A percentile compares a stretch with the other conserved stretches of the same genome.
Conservation (phyloP, 1,140 invertebrate genomes). For the Nasonia giraulti region DNA sequence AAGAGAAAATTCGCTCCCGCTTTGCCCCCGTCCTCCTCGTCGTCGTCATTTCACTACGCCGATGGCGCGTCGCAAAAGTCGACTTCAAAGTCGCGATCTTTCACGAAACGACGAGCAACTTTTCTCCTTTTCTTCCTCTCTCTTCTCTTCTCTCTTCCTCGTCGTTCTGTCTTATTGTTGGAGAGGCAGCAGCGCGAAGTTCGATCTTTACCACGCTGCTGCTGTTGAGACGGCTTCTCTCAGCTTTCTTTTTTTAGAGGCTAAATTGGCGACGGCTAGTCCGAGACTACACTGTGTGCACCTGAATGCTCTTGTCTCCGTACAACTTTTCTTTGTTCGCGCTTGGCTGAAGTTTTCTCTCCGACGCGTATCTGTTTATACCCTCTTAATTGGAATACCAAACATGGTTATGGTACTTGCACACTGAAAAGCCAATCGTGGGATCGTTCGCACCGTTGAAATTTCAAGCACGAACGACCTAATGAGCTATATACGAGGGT, state of each 20-base stretch:
- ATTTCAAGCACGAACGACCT: neutral
- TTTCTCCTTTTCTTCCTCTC: neutral
- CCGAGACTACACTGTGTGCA: neutral
- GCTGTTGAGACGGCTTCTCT: conserved; percentile 14
- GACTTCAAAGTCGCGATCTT: conserved; percentile 60
- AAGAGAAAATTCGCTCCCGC: conserved; percentile 33
- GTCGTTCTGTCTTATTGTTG: conserved; percentile 6
- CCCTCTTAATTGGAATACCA: neutral
- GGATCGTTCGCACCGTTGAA: neutral
- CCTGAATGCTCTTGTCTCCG: conserved; percentile 2
- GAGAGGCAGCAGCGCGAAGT: conserved; percentile 28
- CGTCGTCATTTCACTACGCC: conserved; percentile 63
- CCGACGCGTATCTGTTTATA: neutral
- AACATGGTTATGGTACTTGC: neutral
- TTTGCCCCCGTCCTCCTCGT: neutral
- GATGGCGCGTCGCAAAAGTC: conserved; percentile 19
- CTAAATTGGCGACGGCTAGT: neutral
- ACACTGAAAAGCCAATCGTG: neutral
- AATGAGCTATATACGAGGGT: neutral
- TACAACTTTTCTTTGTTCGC: neutral
- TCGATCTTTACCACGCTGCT: conserved; percentile 15
- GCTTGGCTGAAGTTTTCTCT: too few species aligned
- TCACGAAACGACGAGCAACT: conserved; percentile 24
- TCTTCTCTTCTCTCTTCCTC: conserved; percentile 11
- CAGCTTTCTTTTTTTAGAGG: neutral